phyloP scores from a whole-genome alignment of 2,797 vertebrate species.

The Clamator glandarius region DNA sequence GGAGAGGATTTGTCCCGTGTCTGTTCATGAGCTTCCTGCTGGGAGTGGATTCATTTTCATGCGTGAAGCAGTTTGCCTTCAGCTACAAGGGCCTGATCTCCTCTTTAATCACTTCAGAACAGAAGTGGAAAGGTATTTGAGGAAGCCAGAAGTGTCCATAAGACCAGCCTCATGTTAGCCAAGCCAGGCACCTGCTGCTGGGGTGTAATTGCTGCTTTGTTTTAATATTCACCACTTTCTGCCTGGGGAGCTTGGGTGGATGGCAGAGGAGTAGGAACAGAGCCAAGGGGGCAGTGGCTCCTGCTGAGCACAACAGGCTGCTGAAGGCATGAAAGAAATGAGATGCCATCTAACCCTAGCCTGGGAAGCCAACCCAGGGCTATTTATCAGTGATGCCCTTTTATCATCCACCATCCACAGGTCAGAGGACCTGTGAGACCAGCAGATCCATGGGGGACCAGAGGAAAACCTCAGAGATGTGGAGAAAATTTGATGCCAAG shows the following conservation, averaged over 20 bases:
- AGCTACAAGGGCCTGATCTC: background rate
- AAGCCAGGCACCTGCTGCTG: background rate
- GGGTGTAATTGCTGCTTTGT: background rate
- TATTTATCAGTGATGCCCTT: rapidly evolving
- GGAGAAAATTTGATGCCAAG: background rate
- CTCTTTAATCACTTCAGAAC: background rate
- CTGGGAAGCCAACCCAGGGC: background rate
- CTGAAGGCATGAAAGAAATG: background rate
- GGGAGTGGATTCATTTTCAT: rapidly evolving
- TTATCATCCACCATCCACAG: background rate
- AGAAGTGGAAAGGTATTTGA: background rate
- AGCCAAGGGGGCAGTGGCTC: background rate
- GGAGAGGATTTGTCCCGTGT: background rate
- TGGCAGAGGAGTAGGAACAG: background rate
- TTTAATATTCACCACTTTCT: background rate
- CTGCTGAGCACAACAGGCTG: background rate
- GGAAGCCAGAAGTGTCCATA: background rate
- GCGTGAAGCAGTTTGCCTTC: background rate
- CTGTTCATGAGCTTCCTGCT: background rate
- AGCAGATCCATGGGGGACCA: background rate
- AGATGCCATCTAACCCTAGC: background rate
- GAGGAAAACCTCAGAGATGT: background rate
- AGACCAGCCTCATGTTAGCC: background rate
- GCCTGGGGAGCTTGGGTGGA: background rate
- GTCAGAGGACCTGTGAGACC: background rate